Evolutionary conservation across 1,140 invertebrate genomes (phyloP).

Genomic region (Drosophila auraria): DNA sequence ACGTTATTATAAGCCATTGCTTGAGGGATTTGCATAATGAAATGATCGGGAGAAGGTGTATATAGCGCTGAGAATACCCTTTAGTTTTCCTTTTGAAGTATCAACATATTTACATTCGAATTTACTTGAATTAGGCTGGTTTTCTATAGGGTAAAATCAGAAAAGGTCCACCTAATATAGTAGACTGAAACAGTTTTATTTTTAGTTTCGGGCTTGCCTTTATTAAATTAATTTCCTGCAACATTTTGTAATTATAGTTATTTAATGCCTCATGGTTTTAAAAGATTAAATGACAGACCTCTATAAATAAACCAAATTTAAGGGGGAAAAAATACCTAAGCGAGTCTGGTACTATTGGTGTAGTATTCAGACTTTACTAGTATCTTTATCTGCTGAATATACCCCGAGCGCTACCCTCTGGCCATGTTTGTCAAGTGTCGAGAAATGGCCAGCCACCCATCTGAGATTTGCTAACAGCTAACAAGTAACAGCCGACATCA

Average conservation of each 20-base stretch:
- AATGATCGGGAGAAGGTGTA: background rate
- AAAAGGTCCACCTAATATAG: no score
- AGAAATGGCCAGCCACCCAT: constrained; percentile 40
- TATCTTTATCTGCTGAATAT: constrained; percentile 5
- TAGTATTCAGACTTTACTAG: background rate
- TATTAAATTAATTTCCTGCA: no score
- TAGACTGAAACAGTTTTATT: no score
- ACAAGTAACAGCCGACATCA: constrained; percentile 23
- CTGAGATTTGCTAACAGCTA: constrained; percentile 32
- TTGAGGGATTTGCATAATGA: constrained; percentile 23
- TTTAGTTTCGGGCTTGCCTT: background rate
- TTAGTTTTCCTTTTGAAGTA: no score
- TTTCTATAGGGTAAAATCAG: no score
- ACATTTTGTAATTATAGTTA: no score
- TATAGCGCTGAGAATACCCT: background rate
- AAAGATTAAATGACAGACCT: no score
- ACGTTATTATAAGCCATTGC: constrained; percentile 34
- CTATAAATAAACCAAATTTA: no score
- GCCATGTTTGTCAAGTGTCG: constrained; percentile 51
- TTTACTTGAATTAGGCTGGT: no score
- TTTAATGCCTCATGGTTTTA: no score
- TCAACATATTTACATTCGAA: background rate
- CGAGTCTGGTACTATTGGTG: background rate
- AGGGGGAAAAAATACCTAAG: no score
- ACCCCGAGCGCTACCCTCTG: constrained; percentile 13